Evolutionary conservation across 2,888 invertebrate genomes (phyloP).

Genomic region (Ganaspis brasiliensis): DNA sequence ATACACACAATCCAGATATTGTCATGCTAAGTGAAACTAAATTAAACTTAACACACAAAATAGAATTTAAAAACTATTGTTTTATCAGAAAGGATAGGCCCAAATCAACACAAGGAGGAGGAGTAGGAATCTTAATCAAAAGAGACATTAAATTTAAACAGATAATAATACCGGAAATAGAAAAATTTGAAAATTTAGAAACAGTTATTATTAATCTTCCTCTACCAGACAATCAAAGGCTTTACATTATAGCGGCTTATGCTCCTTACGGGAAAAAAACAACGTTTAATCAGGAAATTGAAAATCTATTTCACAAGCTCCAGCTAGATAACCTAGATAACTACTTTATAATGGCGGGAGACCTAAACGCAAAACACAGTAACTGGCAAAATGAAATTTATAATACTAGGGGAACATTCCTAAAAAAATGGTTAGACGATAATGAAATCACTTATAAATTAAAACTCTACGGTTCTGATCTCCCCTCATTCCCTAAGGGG

Average conservation of each 20-base stretch:
- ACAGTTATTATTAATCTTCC: slow-evolving; percentile 51
- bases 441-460: slow-evolving; percentile 40
- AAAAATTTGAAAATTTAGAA: slow-evolving; percentile 43
- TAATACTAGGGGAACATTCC: slow-evolving; percentile 37
- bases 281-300: slow-evolving; percentile 50
- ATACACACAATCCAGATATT: slow-evolving; percentile 44
- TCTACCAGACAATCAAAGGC: slow-evolving; percentile 43
- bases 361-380: slow-evolving; percentile 57
- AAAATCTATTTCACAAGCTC: slow-evolving; percentile 36
- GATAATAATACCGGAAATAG: slow-evolving; percentile 25
- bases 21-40: slow-evolving; percentile 55
- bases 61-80: slow-evolving; percentile 49
- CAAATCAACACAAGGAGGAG: slow-evolving; percentile 49
- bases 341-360: slow-evolving; percentile 56
- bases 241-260: slow-evolving; percentile 55
- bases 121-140: slow-evolving; percentile 58
- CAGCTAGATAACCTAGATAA: slow-evolving; percentile 42
- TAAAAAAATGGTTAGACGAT: slow-evolving; percentile 42
- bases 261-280: too few relatives aligned
- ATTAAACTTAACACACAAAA: slow-evolving; percentile 4
- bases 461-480: slow-evolving; percentile 34
- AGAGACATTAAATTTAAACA: slow-evolving; percentile 47
- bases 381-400: slow-evolving; percentile 47
- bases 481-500: slow-evolving; percentile 45
- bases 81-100: slow-evolving; percentile 54